Conservation (phyloP, 2,797 vertebrate genomes). For the Miichthys miiuy region DNA sequence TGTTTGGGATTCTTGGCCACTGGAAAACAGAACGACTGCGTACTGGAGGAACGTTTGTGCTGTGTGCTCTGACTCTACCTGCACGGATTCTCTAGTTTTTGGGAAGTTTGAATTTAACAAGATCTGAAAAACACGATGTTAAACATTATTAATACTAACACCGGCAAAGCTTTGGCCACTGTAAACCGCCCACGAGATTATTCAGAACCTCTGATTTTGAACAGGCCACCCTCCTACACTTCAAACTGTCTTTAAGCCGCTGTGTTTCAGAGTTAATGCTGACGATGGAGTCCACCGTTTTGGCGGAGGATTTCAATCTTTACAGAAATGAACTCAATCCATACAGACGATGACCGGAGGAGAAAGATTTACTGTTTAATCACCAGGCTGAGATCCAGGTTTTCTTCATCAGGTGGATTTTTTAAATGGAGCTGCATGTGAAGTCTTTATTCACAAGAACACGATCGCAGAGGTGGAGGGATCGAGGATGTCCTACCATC, state of each 20-base stretch:
- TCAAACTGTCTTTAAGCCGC: background rate
- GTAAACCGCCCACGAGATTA: background rate
- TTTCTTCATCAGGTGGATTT: background rate
- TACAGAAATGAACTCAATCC: background rate
- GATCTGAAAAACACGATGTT: background rate
- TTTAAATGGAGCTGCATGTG: background rate
- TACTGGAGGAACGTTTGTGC: background rate
- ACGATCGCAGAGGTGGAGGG: too few relatives aligned
- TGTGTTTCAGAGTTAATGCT: background rate
- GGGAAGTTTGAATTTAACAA: background rate
- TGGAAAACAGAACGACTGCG: background rate
- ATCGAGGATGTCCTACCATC: too few relatives aligned
- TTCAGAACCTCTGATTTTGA: background rate
- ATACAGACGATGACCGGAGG: background rate
- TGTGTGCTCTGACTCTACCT: background rate
- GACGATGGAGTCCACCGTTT: background rate
- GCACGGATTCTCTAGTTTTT: background rate
- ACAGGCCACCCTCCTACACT: conserved; percentile 6
- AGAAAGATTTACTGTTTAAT: background rate
- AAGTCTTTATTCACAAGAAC: too few relatives aligned
- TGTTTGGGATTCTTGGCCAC: background rate
- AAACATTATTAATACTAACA: background rate
- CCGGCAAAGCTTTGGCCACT: background rate
- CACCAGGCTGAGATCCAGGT: background rate
- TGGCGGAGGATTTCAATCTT: background rate